Evolutionary conservation across 64 coral and sea anemone species (phyloP).

Genomic region (Montipora foliosa): DNA sequence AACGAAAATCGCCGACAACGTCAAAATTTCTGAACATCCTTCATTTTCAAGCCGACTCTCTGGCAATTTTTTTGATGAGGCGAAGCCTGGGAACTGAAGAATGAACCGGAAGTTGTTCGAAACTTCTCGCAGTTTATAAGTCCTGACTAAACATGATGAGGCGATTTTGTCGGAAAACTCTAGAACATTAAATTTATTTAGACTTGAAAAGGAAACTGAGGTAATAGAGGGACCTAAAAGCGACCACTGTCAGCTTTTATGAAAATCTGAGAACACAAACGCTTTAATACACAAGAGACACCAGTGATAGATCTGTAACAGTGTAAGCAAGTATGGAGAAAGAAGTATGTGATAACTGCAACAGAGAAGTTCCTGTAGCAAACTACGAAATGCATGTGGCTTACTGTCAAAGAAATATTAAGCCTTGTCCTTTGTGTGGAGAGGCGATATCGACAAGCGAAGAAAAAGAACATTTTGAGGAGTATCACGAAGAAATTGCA

Average conservation of each 20-base stretch:
- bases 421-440: conserved; percentile 41
- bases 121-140: not conserved
- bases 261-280: not conserved
- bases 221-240: not conserved
- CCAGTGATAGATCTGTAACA: not conserved
- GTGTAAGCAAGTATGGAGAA: not conserved
- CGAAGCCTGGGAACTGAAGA: not conserved
- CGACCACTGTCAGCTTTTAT: not conserved
- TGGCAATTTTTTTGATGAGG: too few relatives aligned
- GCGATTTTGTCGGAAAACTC: not conserved
- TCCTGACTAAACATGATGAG: not conserved
- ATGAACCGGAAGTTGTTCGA: not conserved
- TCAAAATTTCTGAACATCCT: too few relatives aligned
- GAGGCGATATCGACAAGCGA: not conserved
- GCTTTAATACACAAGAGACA: not conserved
- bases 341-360: conserved; percentile 43
- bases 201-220: not conserved
- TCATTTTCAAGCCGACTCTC: too few relatives aligned
- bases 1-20: too few relatives aligned
- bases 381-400: conserved; percentile 62
- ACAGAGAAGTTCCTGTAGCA: conserved; percentile 29
- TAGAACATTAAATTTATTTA: not conserved
- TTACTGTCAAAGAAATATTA: conserved; percentile 59
- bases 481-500: conserved; percentile 40
- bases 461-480: conserved; percentile 32